Evolutionary conservation across 1,140 invertebrate genomes (phyloP).

Genomic region (Branchinecta lynchi): DNA sequence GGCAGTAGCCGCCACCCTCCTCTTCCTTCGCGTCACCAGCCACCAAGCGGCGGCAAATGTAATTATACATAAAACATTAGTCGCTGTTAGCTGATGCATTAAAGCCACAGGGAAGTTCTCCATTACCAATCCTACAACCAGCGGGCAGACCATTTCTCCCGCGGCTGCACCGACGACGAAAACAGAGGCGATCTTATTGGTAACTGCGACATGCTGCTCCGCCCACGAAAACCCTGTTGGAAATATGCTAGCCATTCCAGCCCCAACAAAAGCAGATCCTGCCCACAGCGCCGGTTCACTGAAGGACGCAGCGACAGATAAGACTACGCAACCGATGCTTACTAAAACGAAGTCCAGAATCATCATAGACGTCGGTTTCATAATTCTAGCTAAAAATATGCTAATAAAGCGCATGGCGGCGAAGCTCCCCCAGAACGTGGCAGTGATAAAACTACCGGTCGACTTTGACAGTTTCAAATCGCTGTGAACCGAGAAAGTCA

Average conservation of each 20-base stretch:
- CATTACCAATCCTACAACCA: conserved; percentile 30
- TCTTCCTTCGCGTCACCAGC: conserved; percentile 18
- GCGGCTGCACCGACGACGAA: conserved; percentile 35
- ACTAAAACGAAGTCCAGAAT: conserved; percentile 30
- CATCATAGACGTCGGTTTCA: conserved; percentile 31
- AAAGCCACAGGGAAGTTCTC: conserved; percentile 28
- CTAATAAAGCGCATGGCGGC: conserved; percentile 33
- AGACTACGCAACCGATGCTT: conserved; percentile 29
- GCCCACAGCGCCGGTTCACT: conserved; percentile 28
- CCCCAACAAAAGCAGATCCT: conserved; percentile 29
- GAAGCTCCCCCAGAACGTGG: conserved; percentile 37
- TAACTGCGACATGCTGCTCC: conserved; percentile 34
- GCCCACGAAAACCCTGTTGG: conserved; percentile 36
- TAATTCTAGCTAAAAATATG: conserved; percentile 33
- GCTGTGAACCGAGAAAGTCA: conserved; percentile 30
- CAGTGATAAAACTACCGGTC: conserved; percentile 31
- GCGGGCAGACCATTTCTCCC: conserved; percentile 35
- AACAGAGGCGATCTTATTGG: conserved; percentile 35
- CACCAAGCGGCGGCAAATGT: conserved; percentile 20
- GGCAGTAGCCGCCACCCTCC: conserved; percentile 20
- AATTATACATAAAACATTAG: conserved; percentile 21
- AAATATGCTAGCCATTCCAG: conserved; percentile 37
- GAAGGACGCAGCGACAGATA: conserved; percentile 29
- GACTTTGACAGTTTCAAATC: conserved; percentile 27
- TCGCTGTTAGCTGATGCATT: conserved; percentile 27